phyloP scores from a whole-genome alignment of 1,140 invertebrate species.

The Doryteuthis pealeii region DNA sequence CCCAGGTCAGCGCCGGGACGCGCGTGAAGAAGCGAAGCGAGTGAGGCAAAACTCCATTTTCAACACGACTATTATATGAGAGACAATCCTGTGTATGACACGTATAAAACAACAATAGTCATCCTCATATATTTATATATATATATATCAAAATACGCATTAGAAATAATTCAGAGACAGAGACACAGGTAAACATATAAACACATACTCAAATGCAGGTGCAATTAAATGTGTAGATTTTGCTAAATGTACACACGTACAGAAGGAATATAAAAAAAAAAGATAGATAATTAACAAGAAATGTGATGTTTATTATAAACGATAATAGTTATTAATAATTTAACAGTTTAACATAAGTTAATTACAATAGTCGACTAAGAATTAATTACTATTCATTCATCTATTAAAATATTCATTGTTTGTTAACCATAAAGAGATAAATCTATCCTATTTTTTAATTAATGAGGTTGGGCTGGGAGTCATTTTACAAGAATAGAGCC shows the following conservation, averaged over 20 bases:
- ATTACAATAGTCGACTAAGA: too few species aligned
- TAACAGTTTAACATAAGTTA: too few species aligned
- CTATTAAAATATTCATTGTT: too few species aligned
- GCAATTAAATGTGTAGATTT: neutral
- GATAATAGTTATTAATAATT: too few species aligned
- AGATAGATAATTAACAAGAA: too few species aligned
- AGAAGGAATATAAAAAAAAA: too few species aligned
- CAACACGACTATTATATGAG: constrained; percentile 2
- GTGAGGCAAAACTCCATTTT: neutral
- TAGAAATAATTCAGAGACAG: neutral
- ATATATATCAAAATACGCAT: neutral
- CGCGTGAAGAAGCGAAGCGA: neutral
- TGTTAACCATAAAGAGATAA: too few species aligned
- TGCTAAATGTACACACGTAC: neutral
- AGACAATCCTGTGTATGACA: neutral
- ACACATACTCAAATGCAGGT: neutral
- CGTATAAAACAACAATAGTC: neutral
- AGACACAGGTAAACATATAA: neutral
- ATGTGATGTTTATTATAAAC: too few species aligned
- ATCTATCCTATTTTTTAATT: too few species aligned
- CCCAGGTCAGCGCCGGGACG: constrained; percentile 25
- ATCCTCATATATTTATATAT: neutral
- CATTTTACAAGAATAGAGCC: too few species aligned
- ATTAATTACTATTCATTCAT: too few species aligned
- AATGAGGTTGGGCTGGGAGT: too few species aligned